A percentile compares a stretch with the other conserved stretches of the same genome.
phyloP scores from a whole-genome alignment of 2,888 invertebrate species.

The Tachina fera region DNA sequence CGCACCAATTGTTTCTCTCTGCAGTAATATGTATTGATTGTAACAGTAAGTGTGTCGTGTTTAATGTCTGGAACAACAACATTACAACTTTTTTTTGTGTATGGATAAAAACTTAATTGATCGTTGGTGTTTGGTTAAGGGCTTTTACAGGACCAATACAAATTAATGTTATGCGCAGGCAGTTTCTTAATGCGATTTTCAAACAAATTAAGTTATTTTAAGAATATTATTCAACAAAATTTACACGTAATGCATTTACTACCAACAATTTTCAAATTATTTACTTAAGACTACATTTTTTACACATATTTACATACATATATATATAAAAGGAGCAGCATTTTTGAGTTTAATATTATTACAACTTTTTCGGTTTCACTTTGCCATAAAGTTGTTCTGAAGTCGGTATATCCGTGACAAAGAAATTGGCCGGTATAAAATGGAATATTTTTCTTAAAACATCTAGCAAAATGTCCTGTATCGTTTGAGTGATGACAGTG shows the following conservation, averaged over 20 bases:
- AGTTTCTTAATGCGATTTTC: slow-evolving; percentile 33
- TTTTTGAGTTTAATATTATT: not conserved
- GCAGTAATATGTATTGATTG: not conserved
- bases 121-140: slow-evolving; percentile 69
- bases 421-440: slow-evolving; percentile 88
- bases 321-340: not conserved
- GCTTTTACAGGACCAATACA: slow-evolving; percentile 43
- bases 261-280: slow-evolving; percentile 23
- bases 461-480: slow-evolving; percentile 88
- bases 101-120: slow-evolving; percentile 69
- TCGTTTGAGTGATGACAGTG: slow-evolving; percentile 88
- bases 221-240: slow-evolving; percentile 26
- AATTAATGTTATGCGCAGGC: slow-evolving; percentile 54
- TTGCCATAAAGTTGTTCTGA: slow-evolving; percentile 80
- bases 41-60: slow-evolving; percentile 5
- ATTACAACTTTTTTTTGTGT: slow-evolving; percentile 50
- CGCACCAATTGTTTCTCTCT: not conserved
- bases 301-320: slow-evolving; percentile 2
- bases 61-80: slow-evolving; percentile 47
- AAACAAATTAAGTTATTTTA: slow-evolving; percentile 41
- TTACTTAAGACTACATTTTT: slow-evolving; percentile 29
- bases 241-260: slow-evolving; percentile 11
- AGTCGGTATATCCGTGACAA: slow-evolving; percentile 86
- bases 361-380: slow-evolving; percentile 64
- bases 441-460: slow-evolving; percentile 88